A percentile compares a stretch with the other conserved stretches of the same genome.
phyloP scores from a whole-genome alignment of 2,113 vertebrate genomes.

The Leucopsar rothschildi region DNA sequence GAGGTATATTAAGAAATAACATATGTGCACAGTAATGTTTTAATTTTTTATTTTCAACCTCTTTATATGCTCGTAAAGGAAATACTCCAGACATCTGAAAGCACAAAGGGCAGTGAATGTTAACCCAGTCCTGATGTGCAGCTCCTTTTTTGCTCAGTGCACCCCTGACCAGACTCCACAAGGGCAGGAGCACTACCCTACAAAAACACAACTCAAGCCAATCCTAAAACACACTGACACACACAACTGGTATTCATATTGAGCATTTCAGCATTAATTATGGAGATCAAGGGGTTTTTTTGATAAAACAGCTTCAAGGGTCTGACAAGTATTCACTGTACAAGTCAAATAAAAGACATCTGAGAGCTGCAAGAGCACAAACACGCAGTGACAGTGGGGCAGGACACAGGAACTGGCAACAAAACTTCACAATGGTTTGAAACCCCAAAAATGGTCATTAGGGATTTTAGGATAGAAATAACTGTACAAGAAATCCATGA shows the following conservation, averaged over 20 bases:
- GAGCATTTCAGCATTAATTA: slow-evolving; percentile 39
- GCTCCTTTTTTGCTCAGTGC: not conserved
- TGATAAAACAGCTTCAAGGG: not conserved
- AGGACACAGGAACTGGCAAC: not conserved
- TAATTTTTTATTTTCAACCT: not conserved
- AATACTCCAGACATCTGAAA: not conserved
- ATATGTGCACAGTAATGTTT: not conserved
- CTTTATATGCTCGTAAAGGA: not conserved
- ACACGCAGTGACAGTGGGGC: not conserved
- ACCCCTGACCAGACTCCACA: not conserved
- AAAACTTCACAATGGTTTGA: not conserved
- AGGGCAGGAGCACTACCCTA: not conserved
- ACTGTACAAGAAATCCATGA: not conserved
- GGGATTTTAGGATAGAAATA: not conserved
- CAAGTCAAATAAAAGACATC: slow-evolving; percentile 42
- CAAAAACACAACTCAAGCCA: not conserved
- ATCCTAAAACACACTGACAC: not conserved
- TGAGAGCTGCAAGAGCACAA: not conserved
- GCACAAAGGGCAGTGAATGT: not conserved
- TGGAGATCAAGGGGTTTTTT: slow-evolving; percentile 2
- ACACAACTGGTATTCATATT: not conserved
- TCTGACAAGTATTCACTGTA: slow-evolving; percentile 52
- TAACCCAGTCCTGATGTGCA: not conserved
- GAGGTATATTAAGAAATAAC: not conserved
- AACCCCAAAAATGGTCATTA: not conserved